Conservation (phyloP, 2,113 vertebrate species). For the Prunella himalayana region DNA sequence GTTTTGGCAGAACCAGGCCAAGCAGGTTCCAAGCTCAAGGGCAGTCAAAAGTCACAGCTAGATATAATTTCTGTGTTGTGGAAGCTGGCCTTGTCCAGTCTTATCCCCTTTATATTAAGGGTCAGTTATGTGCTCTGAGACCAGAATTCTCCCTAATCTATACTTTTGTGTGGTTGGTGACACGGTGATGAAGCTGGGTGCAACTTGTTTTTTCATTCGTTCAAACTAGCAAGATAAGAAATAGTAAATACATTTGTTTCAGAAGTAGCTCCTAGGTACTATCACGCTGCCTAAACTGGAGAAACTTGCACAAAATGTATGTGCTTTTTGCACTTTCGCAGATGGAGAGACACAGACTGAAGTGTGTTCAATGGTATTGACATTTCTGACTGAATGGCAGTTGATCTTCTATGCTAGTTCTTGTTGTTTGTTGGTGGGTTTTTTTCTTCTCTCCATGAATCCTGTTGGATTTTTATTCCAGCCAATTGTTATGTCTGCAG, state of each 20-base stretch:
- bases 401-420: neutral
- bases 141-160: neutral
- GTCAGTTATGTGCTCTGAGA: neutral
- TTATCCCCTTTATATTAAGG: neutral
- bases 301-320: neutral
- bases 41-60: neutral
- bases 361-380: accelerated
- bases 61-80: neutral
- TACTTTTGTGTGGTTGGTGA: neutral
- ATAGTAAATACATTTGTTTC: neutral
- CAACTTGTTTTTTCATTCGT: neutral
- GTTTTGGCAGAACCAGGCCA: neutral
- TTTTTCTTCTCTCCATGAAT: neutral
- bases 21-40: neutral
- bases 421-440: accelerated
- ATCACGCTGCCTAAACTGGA: neutral
- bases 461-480: neutral
- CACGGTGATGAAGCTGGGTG: neutral
- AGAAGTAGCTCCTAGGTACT: neutral
- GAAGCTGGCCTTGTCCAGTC: neutral
- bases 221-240: neutral
- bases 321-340: neutral
- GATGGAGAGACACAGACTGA: neutral
- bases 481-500: neutral
- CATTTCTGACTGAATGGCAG: neutral